A percentile compares a stretch with the other conserved stretches of the same genome.
phyloP scores from a whole-genome alignment of 2,797 vertebrate species.

The Distichodus sexfasciatus region DNA sequence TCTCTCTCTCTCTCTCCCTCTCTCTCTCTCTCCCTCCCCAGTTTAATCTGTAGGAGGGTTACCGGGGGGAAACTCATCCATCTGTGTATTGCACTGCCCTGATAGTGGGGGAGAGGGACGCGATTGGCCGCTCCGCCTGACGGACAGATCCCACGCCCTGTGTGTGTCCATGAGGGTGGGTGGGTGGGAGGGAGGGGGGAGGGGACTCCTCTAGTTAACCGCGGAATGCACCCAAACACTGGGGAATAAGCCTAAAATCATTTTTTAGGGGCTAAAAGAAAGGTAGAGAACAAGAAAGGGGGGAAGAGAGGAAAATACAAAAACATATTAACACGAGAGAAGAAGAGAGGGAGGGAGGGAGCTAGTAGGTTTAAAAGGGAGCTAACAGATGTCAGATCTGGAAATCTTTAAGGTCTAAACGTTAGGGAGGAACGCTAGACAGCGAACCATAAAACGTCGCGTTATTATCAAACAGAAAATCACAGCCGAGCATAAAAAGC shows the following conservation, averaged over 20 bases:
- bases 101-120: conserved; percentile 83
- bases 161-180: conserved; percentile 81
- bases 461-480: neutral
- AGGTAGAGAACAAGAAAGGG: conserved; percentile 10
- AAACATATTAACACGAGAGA: too few species aligned
- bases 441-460: conserved; percentile 13
- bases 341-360: conserved; percentile 47
- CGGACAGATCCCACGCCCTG: conserved; percentile 80
- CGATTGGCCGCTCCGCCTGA: conserved; percentile 78
- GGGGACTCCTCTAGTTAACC: conserved; percentile 77
- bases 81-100: conserved; percentile 90
- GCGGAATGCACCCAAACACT: conserved; percentile 76
- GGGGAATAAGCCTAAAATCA: conserved; percentile 59
- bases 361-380: conserved; percentile 38
- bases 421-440: conserved; percentile 53
- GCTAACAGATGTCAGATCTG: conserved; percentile 50
- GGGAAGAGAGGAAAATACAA: conserved; percentile 14
- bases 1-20: neutral
- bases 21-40: conserved; percentile 46
- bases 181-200: conserved; percentile 74
- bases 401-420: conserved; percentile 55
- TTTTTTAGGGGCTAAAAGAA: conserved; percentile 24
- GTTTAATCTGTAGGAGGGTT: conserved; percentile 85
- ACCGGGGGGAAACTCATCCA: conserved; percentile 83
- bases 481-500: neutral